Evolutionary conservation across 1,140 invertebrate species (phyloP).

Genomic region (Drosophila kohkoa): DNA sequence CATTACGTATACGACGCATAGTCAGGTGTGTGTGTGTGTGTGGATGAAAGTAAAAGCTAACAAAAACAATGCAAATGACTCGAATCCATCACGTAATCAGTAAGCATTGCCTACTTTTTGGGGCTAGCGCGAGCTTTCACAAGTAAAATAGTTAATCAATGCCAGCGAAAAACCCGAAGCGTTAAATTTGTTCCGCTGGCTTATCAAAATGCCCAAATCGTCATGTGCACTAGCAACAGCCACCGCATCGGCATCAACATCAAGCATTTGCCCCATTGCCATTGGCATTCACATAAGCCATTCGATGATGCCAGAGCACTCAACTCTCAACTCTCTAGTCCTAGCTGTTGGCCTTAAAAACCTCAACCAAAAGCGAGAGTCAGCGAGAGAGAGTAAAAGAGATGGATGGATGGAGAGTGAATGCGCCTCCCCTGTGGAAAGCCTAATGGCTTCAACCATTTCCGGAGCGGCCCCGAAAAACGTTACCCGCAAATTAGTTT

Average conservation of each 20-base stretch:
- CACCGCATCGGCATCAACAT: too few relatives aligned
- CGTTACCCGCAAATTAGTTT: conserved; percentile 81
- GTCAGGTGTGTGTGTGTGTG: background rate
- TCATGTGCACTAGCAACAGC: conserved; percentile 61
- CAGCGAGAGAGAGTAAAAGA: background rate
- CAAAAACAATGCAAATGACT: conserved; percentile 55
- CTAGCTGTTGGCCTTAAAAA: conserved; percentile 33
- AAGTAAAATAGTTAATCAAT: conserved; percentile 77
- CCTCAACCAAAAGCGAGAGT: conserved; percentile 1
- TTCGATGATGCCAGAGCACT: conserved; percentile 56
- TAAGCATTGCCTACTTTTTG: conserved; percentile 51
- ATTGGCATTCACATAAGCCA: conserved; percentile 67
- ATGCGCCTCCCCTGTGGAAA: background rate
- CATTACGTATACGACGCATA: conserved; percentile 39
- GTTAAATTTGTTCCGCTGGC: conserved; percentile 76
- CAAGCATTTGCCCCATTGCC: too few relatives aligned
- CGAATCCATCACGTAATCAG: conserved; percentile 79
- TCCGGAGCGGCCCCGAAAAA: conserved; percentile 68
- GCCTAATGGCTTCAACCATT: conserved; percentile 79
- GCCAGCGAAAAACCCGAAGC: conserved; percentile 40
- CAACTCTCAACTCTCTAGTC: conserved; percentile 14
- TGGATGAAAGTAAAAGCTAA: background rate
- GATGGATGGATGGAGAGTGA: too few relatives aligned
- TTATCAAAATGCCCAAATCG: conserved; percentile 77
- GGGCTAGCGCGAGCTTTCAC: background rate